Percentiles rank a stretch among this genome's conserved stretches.
Evolutionary conservation across 1,140 invertebrate genomes (phyloP).

Genomic region (Contarinia nasturtii): DNA sequence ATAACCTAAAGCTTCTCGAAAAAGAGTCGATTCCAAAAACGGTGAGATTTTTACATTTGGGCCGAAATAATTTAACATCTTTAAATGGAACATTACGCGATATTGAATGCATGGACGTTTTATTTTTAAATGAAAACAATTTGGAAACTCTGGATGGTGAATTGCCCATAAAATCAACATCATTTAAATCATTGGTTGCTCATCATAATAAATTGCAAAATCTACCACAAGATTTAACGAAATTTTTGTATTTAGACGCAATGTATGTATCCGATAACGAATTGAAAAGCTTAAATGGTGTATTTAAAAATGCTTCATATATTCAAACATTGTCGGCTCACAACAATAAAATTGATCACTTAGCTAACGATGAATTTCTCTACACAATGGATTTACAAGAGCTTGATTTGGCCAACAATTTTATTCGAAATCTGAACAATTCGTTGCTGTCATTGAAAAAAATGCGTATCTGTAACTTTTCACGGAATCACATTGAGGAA

Average conservation of each 20-base stretch:
- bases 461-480: constrained; percentile 47
- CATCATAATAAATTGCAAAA: constrained; percentile 46
- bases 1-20: constrained; percentile 46
- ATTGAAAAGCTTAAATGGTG: constrained; percentile 43
- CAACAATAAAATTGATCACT: constrained; percentile 48
- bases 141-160: constrained; percentile 51
- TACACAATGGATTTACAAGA: constrained; percentile 42
- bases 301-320: constrained; percentile 40
- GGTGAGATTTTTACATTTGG: constrained; percentile 45
- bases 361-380: constrained; percentile 53
- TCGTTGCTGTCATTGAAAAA: constrained; percentile 46
- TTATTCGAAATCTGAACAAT: constrained; percentile 46
- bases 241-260: constrained; percentile 40
- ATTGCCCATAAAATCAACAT: constrained; percentile 39
- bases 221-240: constrained; percentile 44
- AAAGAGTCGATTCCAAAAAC: constrained; percentile 39
- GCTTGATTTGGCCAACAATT: constrained; percentile 47
- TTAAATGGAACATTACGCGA: constrained; percentile 55
- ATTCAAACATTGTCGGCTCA: constrained; percentile 43
- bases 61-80: constrained; percentile 43
- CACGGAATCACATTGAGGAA: constrained; percentile 49
- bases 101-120: constrained; percentile 48
- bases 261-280: constrained; percentile 50
- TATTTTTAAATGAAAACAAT: constrained; percentile 56
- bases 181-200: constrained; percentile 45